A percentile compares a stretch with the other conserved stretches of the same genome.
Evolutionary conservation across 2,888 invertebrate genomes (phyloP).

Genomic region (Caenorhabditis macrosperma): DNA sequence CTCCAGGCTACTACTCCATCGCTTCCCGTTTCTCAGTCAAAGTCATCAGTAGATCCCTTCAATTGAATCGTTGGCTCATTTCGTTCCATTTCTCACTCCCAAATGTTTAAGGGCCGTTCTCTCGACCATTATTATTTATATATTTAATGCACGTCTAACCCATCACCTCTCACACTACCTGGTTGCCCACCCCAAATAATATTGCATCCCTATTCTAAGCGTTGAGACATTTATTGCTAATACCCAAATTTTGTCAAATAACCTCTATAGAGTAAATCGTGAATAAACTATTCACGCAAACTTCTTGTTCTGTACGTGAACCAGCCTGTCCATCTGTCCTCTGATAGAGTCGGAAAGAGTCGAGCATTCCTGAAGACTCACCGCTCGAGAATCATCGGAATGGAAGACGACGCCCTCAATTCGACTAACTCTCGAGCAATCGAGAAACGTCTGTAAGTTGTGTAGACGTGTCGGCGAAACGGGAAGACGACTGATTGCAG

Average conservation of each 20-base stretch:
- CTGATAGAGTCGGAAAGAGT: background rate
- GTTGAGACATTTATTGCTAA: slow-evolving; percentile 13
- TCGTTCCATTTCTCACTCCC: background rate
- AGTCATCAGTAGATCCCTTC: background rate
- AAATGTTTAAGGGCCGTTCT: too few relatives aligned
- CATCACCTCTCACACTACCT: background rate
- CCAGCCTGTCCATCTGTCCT: background rate
- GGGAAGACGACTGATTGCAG: slow-evolving; percentile 8
- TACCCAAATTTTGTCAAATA: slow-evolving; percentile 14
- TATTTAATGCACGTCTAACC: slow-evolving; percentile 21
- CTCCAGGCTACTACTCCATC: slow-evolving; percentile 26
- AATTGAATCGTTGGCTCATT: background rate
- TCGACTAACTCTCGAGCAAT: slow-evolving; percentile 4
- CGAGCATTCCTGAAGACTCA: slow-evolving; percentile 6
- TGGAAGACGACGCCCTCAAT: slow-evolving; percentile 2
- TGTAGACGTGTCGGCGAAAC: background rate
- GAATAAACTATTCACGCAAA: slow-evolving; percentile 27
- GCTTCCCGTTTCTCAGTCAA: background rate
- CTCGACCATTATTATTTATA: background rate
- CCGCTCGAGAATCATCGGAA: slow-evolving; percentile 6
- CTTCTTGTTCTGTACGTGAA: background rate
- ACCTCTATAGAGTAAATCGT: slow-evolving; percentile 14
- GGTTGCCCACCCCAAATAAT: background rate
- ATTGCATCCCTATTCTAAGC: slow-evolving; percentile 1
- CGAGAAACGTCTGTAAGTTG: slow-evolving; percentile 29